phyloP scores from a whole-genome alignment of 2,888 invertebrate species.

The Cenopis cana region DNA sequence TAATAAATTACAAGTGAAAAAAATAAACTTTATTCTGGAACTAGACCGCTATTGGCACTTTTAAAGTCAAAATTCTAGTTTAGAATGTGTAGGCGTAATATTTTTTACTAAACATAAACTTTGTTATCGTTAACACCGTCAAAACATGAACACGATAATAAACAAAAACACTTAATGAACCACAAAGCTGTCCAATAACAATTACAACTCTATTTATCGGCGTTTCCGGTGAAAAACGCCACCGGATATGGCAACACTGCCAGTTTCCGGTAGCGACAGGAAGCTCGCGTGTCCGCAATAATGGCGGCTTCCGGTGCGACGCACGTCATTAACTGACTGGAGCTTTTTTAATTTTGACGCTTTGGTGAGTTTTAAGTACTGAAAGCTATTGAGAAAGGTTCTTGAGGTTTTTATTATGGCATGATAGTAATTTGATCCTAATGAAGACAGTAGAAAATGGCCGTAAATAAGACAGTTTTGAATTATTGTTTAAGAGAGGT shows the following conservation, averaged over 20 bases:
- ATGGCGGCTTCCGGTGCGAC: constrained; percentile 63
- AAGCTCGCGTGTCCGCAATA: constrained; percentile 66
- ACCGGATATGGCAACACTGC: constrained; percentile 72
- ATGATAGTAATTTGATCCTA: not conserved
- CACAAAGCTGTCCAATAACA: constrained; percentile 14
- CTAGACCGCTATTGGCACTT: too few relatives aligned
- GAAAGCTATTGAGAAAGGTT: not conserved
- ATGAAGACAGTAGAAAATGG: not conserved
- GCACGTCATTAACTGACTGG: constrained; percentile 62
- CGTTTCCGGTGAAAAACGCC: constrained; percentile 73
- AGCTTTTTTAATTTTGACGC: constrained; percentile 47
- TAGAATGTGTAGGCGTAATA: too few relatives aligned
- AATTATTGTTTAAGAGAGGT: too few relatives aligned
- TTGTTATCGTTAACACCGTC: too few relatives aligned
- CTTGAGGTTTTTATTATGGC: not conserved
- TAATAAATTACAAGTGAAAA: too few relatives aligned
- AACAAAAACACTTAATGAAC: not conserved
- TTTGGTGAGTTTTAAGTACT: constrained; percentile 1
- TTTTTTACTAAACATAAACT: too few relatives aligned
- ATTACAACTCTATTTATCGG: constrained; percentile 57
- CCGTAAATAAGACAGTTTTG: too few relatives aligned
- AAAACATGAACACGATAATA: too few relatives aligned
- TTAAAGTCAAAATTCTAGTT: too few relatives aligned
- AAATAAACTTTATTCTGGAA: too few relatives aligned
- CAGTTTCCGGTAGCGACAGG: constrained; percentile 71